phyloP scores from a whole-genome alignment of 1,140 invertebrate species.

The Drosophila busckii region DNA sequence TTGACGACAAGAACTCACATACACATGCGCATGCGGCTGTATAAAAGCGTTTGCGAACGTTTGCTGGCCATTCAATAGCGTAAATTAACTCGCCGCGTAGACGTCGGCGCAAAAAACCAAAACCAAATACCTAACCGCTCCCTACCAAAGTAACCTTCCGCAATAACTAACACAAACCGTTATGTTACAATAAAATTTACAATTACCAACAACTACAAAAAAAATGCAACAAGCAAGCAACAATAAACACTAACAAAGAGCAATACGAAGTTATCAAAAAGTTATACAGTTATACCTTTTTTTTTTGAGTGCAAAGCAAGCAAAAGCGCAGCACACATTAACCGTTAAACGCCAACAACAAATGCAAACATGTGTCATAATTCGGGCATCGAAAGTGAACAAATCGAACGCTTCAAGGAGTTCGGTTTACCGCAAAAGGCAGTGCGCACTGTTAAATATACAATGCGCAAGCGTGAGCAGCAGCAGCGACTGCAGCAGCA shows the following conservation, averaged over 20 bases:
- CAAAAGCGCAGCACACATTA: constrained; percentile 9
- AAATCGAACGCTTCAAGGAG: constrained; percentile 69
- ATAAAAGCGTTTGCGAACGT: constrained; percentile 27
- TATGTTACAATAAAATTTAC: constrained; percentile 8
- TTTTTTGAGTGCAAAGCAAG: constrained; percentile 31
- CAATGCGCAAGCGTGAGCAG: constrained; percentile 61
- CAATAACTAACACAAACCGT: constrained; percentile 7
- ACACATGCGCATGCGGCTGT: constrained; percentile 24
- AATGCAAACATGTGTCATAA: constrained; percentile 77
- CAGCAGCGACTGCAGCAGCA: constrained; percentile 14
- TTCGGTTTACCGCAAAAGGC: constrained; percentile 71
- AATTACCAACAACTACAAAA: constrained; percentile 10
- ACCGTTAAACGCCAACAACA: constrained; percentile 21
- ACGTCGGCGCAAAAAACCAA: constrained; percentile 32
- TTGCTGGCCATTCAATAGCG: constrained; percentile 35
- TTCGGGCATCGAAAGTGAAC: constrained; percentile 68
- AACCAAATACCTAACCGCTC: neutral
- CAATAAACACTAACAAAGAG: constrained; percentile 1
- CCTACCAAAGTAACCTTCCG: constrained; percentile 10
- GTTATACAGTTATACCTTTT: constrained; percentile 13
- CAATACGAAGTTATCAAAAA: constrained; percentile 15
- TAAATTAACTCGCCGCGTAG: constrained; percentile 45
- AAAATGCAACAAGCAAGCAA: no score
- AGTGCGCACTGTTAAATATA: constrained; percentile 64
- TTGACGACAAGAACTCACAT: constrained; percentile 11